Evolutionary conservation across 2,113 vertebrate species (phyloP), one percentile per base, ranked within the genome.

Genomic region (Lamprologus callipterus): DNA sequence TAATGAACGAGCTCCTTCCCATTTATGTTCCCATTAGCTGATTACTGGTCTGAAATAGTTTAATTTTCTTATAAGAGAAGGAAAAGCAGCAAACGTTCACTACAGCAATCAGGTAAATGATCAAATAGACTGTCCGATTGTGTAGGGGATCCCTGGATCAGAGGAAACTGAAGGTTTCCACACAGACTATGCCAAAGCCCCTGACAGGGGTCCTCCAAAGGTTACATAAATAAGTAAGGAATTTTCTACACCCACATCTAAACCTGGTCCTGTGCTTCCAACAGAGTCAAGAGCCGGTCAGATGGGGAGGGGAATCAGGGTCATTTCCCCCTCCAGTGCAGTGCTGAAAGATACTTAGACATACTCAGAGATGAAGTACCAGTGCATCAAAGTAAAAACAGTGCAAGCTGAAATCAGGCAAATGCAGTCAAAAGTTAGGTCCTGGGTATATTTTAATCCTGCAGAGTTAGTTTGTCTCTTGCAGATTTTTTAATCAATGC

Each of bases 191-290:
- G 70, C 78, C 87, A 60, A 42, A 81, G 58, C 8, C 83, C 78
- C 47, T 68, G 84, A 92, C 85, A 83, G 78, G 70, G 31, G 53
- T 23, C 42, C 84, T 78, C 73, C 89, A 88, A 83, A 91, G 94
- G 94, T 96, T 95, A 96, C 79, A 93, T 90, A 96, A 96, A 95
- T 91, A 96, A 87, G 75, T 49, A 84, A 96, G 91, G 92, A 94
- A 95, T 96, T 96, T 93, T 93, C 85, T 89, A 85, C 93, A 93
- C 92, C 86, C 91, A 94, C 94, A 94, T 95, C 82, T 63, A 19
- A 88, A 86, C 85, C 83, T 85, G 88, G 75, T 89, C 87, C 89
- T 82, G 83, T 68, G 82, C 65, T 89, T 60, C 53, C 83, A 33
- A 33, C 6, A 13, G 45, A 82, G 5, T 31, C 70, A 19, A 82